Evolutionary conservation across 2,888 invertebrate genomes (phyloP), one percentile per base, ranked within the genome.

Genomic region (Oscheius sp.): DNA sequence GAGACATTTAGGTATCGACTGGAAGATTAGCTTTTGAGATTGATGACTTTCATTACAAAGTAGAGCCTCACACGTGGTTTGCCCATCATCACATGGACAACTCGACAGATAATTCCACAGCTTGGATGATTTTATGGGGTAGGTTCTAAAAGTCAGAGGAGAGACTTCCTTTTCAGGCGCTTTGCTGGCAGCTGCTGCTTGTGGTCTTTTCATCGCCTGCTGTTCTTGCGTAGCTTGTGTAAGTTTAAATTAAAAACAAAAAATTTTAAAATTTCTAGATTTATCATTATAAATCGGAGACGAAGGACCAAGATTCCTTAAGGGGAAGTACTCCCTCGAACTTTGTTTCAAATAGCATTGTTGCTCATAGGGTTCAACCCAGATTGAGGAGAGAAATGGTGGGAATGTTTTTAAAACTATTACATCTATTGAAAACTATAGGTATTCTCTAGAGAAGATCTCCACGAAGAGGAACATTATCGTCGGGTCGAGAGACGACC

Each of bases 31-130:
- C 67, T 37, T 50, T 83, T 75, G 71, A 58, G 6, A 23, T 75
- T 15, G 71, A 73, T 12, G 73, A 73, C 6, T 61, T 70, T 33
- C 70, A 57, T n/a, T 61, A 79, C n/a, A 65, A 42, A 15, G 82
- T 80, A 6, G 79, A 81, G 48, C 76, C 82, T 5, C 74, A 78
- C 12, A 78, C 80, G 1, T 67, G 72, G 69, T 75, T 74, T 45
- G 72, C 74, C 17, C 69, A 70, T 12, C 78, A 76, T 29, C 53
- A 78, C 15, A 65, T 72, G 25, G 34, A 73, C 17, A 61, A 67
- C 17, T 29, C 17, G n/a, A 48, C 48, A 27, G 64, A 45, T 1
- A 48, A 46, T 6, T 42, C 57, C n/a, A 73, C 58, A 2, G 69
- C 72, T 1, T 70, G 64, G 64, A 70, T 78, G 3, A 69, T 79